Evolutionary conservation across 92 coral and sea anemone species (phyloP).

Genomic region (Palythoa caribaeorum): DNA sequence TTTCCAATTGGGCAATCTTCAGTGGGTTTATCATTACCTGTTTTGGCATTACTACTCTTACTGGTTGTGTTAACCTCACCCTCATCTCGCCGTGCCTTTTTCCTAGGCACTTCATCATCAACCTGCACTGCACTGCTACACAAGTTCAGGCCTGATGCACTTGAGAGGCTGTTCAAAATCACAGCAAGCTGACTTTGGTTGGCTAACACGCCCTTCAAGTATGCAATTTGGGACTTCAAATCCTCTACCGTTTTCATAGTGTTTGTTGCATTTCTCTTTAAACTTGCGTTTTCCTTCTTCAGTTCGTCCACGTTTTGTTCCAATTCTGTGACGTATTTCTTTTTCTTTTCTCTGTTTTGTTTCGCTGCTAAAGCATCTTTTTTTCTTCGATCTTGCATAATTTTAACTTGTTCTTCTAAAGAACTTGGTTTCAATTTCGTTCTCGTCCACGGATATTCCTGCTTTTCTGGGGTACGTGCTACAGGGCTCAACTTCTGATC

Average conservation of each 20-base stretch:
- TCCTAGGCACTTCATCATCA: slow-evolving; percentile 46
- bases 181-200: slow-evolving; percentile 86
- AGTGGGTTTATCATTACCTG: slow-evolving; percentile 44
- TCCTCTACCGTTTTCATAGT: slow-evolving; percentile 55
- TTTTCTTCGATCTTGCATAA: slow-evolving; percentile 37
- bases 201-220: slow-evolving; percentile 83
- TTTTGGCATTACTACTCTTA: background rate
- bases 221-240: slow-evolving; percentile 66
- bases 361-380: slow-evolving; percentile 67
- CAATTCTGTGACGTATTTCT: slow-evolving; percentile 71
- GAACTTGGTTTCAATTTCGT: slow-evolving; percentile 29
- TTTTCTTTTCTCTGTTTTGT: slow-evolving; percentile 72
- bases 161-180: slow-evolving; percentile 70
- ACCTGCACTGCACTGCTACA: slow-evolving; percentile 55
- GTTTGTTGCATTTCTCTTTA: slow-evolving; percentile 55
- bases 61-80: slow-evolving; percentile 35
- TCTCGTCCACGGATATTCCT: background rate
- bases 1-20: slow-evolving; percentile 13
- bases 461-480: slow-evolving; percentile 1
- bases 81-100: slow-evolving; percentile 33
- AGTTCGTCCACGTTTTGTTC: slow-evolving; percentile 60
- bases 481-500: background rate
- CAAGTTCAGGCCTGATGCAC: slow-evolving; percentile 72
- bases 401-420: slow-evolving; percentile 2
- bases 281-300: slow-evolving; percentile 56